Conservation (phyloP, 2,113 vertebrate species). For the Apodemus speciosus region DNA sequence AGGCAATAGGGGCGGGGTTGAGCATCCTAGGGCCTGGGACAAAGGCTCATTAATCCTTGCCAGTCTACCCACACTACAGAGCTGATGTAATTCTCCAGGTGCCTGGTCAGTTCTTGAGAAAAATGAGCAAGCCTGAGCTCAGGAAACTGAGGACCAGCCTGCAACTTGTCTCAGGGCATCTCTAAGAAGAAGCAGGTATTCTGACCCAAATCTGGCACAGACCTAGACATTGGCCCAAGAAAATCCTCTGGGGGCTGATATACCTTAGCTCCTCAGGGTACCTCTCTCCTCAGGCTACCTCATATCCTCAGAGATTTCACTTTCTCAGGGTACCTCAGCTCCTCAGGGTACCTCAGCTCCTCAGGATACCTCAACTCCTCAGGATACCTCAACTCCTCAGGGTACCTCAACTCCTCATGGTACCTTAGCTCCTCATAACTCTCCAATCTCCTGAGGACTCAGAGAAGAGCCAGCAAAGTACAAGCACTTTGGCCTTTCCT, state of each 20-base stretch:
- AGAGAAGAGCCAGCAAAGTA: neutral
- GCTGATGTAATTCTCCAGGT: neutral
- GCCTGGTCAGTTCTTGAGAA: neutral
- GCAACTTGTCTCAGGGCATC: rapidly evolving
- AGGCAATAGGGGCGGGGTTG: rapidly evolving
- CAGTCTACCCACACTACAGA: too few species aligned
- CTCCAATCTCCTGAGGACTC: too few species aligned
- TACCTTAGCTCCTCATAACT: neutral
- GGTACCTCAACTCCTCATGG: too few species aligned
- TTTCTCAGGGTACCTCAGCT: too few species aligned
- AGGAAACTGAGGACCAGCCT: neutral
- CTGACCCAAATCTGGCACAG: neutral
- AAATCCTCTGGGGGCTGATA: neutral
- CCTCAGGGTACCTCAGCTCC: too few species aligned
- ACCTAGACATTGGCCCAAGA: neutral
- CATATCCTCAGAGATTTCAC: neutral
- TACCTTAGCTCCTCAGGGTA: neutral
- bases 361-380: too few species aligned
- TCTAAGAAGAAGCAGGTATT: neutral
- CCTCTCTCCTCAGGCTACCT: neutral
- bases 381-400: neutral
- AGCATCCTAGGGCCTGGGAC: neutral
- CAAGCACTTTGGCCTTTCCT: rapidly evolving
- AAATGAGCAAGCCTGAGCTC: neutral
- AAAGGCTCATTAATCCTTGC: neutral